Base-by-base conservation (phyloP, 2,797 vertebrate genomes). In the Trematomus bernacchii region DNA sequence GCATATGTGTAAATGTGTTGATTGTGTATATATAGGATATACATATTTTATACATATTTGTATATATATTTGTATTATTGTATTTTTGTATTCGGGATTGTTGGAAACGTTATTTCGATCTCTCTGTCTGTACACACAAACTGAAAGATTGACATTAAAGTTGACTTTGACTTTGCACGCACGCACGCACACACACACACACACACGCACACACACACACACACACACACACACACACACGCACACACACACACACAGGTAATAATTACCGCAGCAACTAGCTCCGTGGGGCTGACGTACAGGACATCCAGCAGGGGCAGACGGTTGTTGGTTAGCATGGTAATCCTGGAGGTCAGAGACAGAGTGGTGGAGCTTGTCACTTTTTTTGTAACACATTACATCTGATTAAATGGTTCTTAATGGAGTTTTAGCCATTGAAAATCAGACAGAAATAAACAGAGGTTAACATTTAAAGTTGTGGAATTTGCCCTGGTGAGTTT, bases 181-280 rank as follows among this genome's bases (percentile, higher is more conserved):
- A 47, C 46, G 13, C 46, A 68, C n/a, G n/a, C 18, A 72, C 19
- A 67, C 14, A 37, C 3, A 54, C 23, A 63, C 27, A 48, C 66
- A 69, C 11, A 27, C 50, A 68, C 4, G 67, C n/a, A 72, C 2
- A 74, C 5, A 63, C 4, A 68, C 3, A 53, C 3, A 59, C 33
- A 48, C 46, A 48, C 46, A 18, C 46, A 47, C 46, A 47, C 46
- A 8, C 46, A 68, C n/a, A 33, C 18, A 67, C 19, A 76, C 14
- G 50, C 3, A 54, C 23, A 63, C 37, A 57, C 4, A 68, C 3
- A 53, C 3, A 61, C 33, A 2, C 0, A 50, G 10, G 46, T 57
- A 8, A 44, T 83, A 84, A 73, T 95, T 91, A 95, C 85, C 74
- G 93, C 94, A 13, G 94, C 89, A 73, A 95, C 92, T 60, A 94